phyloP scores from a whole-genome alignment of 2,113 vertebrate species.

The Danio rerio region DNA sequence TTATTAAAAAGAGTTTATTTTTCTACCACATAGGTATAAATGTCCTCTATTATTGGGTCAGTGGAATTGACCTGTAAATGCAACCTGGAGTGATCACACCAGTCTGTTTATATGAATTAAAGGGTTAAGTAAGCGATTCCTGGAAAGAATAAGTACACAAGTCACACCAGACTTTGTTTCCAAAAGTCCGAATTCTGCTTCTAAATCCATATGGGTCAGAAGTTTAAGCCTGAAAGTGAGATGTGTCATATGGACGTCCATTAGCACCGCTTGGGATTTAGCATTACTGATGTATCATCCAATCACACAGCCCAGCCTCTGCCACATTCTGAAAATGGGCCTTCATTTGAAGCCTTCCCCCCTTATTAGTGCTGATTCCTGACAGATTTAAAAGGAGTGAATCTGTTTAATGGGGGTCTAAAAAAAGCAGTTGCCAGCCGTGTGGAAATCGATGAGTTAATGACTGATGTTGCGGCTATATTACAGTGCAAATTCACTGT shows the following conservation, averaged over 20 bases:
- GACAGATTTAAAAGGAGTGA: conserved; percentile 43
- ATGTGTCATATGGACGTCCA: conserved; percentile 21
- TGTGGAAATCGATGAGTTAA: conserved; percentile 44
- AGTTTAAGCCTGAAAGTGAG: conserved; percentile 36
- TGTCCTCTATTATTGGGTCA: background rate
- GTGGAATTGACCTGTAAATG: background rate
- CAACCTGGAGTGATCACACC: background rate
- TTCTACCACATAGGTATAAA: background rate
- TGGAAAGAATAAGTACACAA: background rate
- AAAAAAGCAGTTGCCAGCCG: conserved; percentile 24
- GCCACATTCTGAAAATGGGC: background rate
- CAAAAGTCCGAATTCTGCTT: background rate
- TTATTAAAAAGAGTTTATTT: background rate
- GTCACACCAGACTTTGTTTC: background rate
- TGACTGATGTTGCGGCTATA: conserved; percentile 33
- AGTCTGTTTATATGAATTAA: background rate
- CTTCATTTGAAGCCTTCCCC: conserved; percentile 36
- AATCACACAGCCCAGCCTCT: background rate
- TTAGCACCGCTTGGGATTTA: conserved; percentile 38
- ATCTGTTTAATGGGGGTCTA: conserved; percentile 40
- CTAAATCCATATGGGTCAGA: conserved; percentile 14
- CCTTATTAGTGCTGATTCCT: conserved; percentile 46
- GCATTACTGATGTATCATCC: conserved; percentile 32
- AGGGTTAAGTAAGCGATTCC: background rate
- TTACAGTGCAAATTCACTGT: conserved; percentile 36